Conservation (phyloP, 2,113 vertebrate species). For the Cavia aperea region DNA sequence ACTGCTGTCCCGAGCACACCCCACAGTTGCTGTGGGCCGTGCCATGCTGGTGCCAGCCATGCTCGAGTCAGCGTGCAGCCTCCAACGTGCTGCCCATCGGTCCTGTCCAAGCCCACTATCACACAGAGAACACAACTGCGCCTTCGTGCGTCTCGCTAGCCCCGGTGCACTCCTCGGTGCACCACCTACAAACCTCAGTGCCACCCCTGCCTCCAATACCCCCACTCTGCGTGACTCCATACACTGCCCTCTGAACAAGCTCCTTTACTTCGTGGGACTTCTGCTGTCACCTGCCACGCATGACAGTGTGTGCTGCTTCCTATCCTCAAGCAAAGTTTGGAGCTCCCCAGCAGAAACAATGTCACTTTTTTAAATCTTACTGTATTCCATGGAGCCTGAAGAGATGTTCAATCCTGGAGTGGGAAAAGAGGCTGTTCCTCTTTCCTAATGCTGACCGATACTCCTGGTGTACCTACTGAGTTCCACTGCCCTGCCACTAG, state of each 20-base stretch:
- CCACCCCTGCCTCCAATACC: background rate
- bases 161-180: background rate
- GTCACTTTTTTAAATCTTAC: background rate
- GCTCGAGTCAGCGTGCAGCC: background rate
- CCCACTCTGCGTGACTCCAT: background rate
- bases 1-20: background rate
- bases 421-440: background rate
- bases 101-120: too few relatives aligned
- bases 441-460: background rate
- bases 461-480: background rate
- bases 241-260: background rate
- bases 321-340: conserved; percentile 7
- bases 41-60: background rate
- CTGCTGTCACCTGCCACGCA: background rate
- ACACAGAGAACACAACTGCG: background rate
- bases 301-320: background rate
- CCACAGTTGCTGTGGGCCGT: background rate
- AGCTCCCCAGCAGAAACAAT: background rate
- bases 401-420: background rate
- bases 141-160: background rate
- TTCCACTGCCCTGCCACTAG: background rate
- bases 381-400: background rate
- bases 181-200: background rate
- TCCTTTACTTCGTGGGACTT: background rate
- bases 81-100: too few relatives aligned